These are phyloP conservation scores for Ceratothoa steindachneri DNA, from an alignment of 2,888 invertebrate species.

Conservation along the genomic window DNA sequence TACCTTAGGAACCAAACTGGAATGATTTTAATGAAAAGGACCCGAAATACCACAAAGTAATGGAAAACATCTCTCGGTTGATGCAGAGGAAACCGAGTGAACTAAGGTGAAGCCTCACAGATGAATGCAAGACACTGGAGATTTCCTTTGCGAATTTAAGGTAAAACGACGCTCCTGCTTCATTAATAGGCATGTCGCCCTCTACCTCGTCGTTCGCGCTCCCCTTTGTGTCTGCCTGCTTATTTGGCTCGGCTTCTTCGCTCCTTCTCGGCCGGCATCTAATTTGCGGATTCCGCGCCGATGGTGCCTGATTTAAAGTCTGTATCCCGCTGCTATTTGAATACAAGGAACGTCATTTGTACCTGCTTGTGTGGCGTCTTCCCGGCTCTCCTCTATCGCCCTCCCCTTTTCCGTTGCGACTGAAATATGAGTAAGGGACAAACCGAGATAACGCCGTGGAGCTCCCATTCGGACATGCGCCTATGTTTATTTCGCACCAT, in stretches of 20 bases:
- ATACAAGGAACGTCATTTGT: slow-evolving; percentile 15
- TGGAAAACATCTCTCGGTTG: too few relatives aligned
- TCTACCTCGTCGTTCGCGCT: background rate
- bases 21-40: too few relatives aligned
- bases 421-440: background rate
- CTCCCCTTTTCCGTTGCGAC: background rate
- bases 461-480: too few relatives aligned
- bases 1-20: too few relatives aligned
- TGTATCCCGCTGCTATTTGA: slow-evolving; percentile 11
- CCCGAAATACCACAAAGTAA: too few relatives aligned
- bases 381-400: background rate
- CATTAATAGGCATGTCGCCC: background rate
- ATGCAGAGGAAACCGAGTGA: too few relatives aligned
- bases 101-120: too few relatives aligned
- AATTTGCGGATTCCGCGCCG: slow-evolving; percentile 13
- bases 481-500: too few relatives aligned
- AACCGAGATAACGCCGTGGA: too few relatives aligned
- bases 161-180: background rate
- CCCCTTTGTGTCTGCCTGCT: background rate
- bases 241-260: background rate
- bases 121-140: too few relatives aligned
- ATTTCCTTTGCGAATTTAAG: background rate
- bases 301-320: slow-evolving; percentile 10
- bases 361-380: slow-evolving; percentile 11
- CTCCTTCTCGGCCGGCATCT: background rate